Base-by-base conservation (phyloP, 2,888 invertebrate species). In the Leptinotarsa peninsularis region DNA sequence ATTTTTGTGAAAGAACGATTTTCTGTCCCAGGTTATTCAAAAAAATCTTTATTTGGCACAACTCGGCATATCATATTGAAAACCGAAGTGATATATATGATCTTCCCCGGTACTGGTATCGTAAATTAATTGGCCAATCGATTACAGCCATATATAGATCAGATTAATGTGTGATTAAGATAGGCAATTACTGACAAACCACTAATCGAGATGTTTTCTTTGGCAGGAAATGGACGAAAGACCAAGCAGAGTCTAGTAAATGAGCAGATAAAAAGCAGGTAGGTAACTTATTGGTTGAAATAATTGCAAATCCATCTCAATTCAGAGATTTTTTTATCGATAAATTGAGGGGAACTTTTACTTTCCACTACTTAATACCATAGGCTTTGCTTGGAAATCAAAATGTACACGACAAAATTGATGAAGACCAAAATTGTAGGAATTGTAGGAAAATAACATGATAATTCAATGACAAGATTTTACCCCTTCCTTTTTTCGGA, bases 161-260 rank as follows among this genome's bases (percentile, higher is more conserved):
- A 58, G 56, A 58, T 58, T 58, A 58, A 58, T 58, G 56, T 58
- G 56, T 58, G 56, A 58, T 58, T 58, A 58, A 58, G 56, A 58
- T 58, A 21, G 58, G 58, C 23, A 23, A 58, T 58, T 23, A 58
- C 21, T 58, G 58, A 58, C 58, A 58, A 58, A 58, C 58, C 58
- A 58, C 58, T 58, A 58, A 58, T 58, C 58, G 58, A 58, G 27
- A 58, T 58, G 58, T 58, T 58, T 58, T 27, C 58, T 58, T 23
- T 23, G 58, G 4, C 58, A 27, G 58, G 58, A 58, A 58, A 58
- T 58, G 23, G 58, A 23, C 58, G 23, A 58, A 58, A 58, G 58
- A 58, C 21, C 58, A 14, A 58, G 18, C 4, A 17, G 23, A 58
- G 58, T 23, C 23, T 23, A 58, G 23, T 58, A 21, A 27, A 58